Conservation (phyloP, 2,888 invertebrate species). For the Cantharis nigra region DNA sequence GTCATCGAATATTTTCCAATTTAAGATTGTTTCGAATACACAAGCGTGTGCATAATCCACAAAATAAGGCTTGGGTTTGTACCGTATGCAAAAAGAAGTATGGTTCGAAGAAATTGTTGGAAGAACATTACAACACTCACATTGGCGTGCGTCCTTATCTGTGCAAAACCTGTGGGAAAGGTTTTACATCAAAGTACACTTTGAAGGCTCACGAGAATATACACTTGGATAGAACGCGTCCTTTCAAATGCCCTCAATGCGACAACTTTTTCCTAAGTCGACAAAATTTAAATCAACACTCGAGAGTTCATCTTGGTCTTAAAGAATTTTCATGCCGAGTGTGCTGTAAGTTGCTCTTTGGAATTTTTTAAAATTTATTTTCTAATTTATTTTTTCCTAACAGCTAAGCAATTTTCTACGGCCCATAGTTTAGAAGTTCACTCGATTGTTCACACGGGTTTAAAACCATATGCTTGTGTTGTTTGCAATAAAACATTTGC, state of each 20-base stretch:
- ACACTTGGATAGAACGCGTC: conserved; percentile 69
- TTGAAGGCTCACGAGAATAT: conserved; percentile 77
- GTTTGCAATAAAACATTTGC: conserved; percentile 78
- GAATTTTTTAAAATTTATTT: neutral
- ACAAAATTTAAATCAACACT: conserved; percentile 76
- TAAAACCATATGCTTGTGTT: conserved; percentile 71
- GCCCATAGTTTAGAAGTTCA: conserved; percentile 78
- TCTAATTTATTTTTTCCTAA: conserved; percentile 15
- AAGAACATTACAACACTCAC: conserved; percentile 75
- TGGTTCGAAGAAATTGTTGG: conserved; percentile 69
- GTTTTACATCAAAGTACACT: conserved; percentile 80
- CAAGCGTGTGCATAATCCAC: conserved; percentile 66
- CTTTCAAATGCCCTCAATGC: conserved; percentile 70
- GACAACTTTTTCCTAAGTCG: conserved; percentile 75
- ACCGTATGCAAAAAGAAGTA: conserved; percentile 69
- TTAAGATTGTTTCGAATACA: conserved; percentile 65
- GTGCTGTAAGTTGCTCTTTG: conserved; percentile 61
- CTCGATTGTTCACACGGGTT: conserved; percentile 77
- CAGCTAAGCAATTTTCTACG: conserved; percentile 76
- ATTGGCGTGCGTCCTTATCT: conserved; percentile 69
- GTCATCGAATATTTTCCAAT: conserved; percentile 65
- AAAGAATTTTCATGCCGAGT: conserved; percentile 71
- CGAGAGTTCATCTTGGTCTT: conserved; percentile 71
- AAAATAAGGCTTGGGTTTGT: conserved; percentile 68
- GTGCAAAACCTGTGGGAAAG: conserved; percentile 70